A percentile compares a stretch with the other conserved stretches of the same genome.
phyloP scores from a whole-genome alignment of 2,113 vertebrate genomes.

The Grammomys dolichurus region DNA sequence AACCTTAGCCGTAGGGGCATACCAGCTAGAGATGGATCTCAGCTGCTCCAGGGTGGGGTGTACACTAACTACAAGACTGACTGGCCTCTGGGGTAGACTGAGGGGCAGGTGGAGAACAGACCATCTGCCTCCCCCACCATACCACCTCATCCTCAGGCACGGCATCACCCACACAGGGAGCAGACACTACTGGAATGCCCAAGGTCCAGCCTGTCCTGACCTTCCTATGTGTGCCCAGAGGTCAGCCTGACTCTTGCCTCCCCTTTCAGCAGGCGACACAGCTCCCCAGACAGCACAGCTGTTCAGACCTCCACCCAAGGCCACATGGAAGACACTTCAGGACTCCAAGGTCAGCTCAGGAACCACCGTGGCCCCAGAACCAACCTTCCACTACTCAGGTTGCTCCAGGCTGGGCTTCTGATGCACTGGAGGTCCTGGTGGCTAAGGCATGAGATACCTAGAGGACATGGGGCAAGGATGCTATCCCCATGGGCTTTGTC shows the following conservation, averaged over 20 bases:
- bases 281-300: neutral
- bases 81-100: neutral
- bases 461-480: neutral
- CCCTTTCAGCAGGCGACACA: accelerated
- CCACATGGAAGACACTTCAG: accelerated
- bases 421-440: neutral
- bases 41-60: neutral
- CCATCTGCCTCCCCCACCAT: neutral
- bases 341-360: neutral
- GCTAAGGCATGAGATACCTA: neutral
- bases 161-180: neutral
- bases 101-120: neutral
- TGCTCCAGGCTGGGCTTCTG: neutral
- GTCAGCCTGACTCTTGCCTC: neutral
- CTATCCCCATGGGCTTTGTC: accelerated
- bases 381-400: no score
- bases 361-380: neutral
- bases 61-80: neutral
- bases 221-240: neutral
- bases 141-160: no score
- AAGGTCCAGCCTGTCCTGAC: neutral
- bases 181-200: neutral
- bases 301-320: neutral
- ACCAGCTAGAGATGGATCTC: neutral
- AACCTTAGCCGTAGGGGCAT: neutral